Evolutionary conservation across 2,888 invertebrate species (phyloP), one percentile per base, ranked within the genome.

Genomic region (Hirtodrosophila alboralis): DNA sequence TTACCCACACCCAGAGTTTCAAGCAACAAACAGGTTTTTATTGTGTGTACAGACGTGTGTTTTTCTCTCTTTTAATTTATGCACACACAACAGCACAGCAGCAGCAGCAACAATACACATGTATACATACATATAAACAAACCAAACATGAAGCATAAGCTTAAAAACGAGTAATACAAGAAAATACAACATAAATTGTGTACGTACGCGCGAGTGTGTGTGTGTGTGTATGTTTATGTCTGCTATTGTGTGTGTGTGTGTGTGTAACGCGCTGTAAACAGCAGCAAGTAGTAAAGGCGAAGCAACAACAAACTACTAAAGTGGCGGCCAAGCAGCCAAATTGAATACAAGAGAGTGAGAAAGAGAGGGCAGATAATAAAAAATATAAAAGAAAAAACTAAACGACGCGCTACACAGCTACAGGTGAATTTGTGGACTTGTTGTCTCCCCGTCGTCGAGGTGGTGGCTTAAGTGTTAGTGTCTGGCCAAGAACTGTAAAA

Each of bases 371-470:
- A 37, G 47, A 58, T 61, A 54, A 49, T 52, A 56, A 44, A 75
- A 27, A 43, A 45, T 26, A 40, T 12, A 36, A 28, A 45, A 45
- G 16, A 63, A 48, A 45, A 67, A 64, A 44, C 64, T 68, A 68
- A 75, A 77, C 66, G 58, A 74, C 81, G 73, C 66, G 80, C 73
- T 73, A 69, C 54, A 73, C 65, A 69, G 74, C 76, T 77, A 84
- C 81, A 81, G 81, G 81, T 81, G 81, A 81, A 81, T 81, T 84
- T 43, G 59, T 69, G 65, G 84, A 84, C 84, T 84, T 80, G 78
- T 78, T 81, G 70, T 70, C 56, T 54, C 44, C 33, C 28, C 14
- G 51, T 45, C 48, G 43, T 62, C 54, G 63, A 66, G 71, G 76
- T 60, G 73, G 79, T 75, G 72, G 65, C 60, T 49, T 47, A 51